These are phyloP conservation scores for Anoncus sp. DNA, from an alignment of 2,888 invertebrate genomes.

Conservation along the genomic window DNA sequence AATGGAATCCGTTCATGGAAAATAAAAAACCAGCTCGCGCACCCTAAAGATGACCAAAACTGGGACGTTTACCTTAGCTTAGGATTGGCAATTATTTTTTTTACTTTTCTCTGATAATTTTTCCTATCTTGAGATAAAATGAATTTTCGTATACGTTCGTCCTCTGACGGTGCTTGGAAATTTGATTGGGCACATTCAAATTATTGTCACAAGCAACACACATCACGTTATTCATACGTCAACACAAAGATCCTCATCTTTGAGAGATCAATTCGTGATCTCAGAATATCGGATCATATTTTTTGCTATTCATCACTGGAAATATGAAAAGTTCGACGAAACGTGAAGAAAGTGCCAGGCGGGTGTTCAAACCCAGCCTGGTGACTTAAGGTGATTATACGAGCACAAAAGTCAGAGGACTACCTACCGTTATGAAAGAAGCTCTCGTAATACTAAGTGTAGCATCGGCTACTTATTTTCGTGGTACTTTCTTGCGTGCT, in stretches of 20 bases:
- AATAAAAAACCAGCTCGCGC: too few species aligned
- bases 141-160: too few species aligned
- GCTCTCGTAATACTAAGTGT: conserved; percentile 33
- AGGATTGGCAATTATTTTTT: too few species aligned
- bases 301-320: neutral
- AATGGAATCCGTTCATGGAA: too few species aligned
- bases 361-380: conserved; percentile 75
- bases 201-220: too few species aligned
- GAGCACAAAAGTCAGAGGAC: conserved; percentile 30
- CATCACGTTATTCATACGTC: too few species aligned
- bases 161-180: too few species aligned
- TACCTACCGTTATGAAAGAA: conserved; percentile 49
- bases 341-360: conserved; percentile 36
- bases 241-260: neutral
- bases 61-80: too few species aligned
- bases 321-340: conserved; percentile 4
- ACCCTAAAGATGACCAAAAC: too few species aligned
- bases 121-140: too few species aligned
- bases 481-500: conserved; percentile 42
- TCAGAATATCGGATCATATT: conserved; percentile 1
- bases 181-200: too few species aligned
- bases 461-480: conserved; percentile 34
- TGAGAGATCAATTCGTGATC: neutral
- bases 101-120: neutral
- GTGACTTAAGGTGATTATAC: conserved; percentile 77